Percentiles rank a stretch among this genome's conserved stretches.
Conservation (phyloP, 2,797 vertebrate species). For the Paedocypris micromegethes region DNA sequence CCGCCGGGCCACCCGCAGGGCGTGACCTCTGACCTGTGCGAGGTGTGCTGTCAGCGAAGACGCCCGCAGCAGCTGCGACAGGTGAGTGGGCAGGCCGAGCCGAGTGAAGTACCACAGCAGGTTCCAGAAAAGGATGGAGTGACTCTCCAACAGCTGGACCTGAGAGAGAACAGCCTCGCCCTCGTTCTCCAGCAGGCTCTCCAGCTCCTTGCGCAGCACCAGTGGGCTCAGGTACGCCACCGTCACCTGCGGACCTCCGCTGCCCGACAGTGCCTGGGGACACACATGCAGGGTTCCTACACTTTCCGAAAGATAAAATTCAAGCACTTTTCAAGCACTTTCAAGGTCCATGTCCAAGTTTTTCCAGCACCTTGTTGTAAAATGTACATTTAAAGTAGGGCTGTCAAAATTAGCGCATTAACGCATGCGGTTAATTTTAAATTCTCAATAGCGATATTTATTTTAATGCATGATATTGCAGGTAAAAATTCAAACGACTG, state of each 20-base stretch:
- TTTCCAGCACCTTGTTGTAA: too few species aligned
- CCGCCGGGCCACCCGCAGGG: too few species aligned
- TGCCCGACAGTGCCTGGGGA: conserved; percentile 48
- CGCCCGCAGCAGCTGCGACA: conserved; percentile 74
- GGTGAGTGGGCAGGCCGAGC: conserved; percentile 76
- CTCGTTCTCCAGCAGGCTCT: conserved; percentile 89
- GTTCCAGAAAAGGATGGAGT: conserved; percentile 96
- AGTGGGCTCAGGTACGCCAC: conserved; percentile 89
- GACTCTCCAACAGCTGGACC: conserved; percentile 78
- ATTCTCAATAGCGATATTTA: too few species aligned
- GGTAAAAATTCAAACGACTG: too few species aligned
- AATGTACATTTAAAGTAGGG: too few species aligned
- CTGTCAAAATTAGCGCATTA: too few species aligned
- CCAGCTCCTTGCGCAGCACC: conserved; percentile 88
- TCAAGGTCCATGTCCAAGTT: too few species aligned
- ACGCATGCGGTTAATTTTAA: too few species aligned
- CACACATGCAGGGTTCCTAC: conserved; percentile 8
- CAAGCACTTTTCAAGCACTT: too few species aligned
- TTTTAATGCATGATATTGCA: too few species aligned
- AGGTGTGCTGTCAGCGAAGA: conserved; percentile 65
- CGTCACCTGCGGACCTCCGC: conserved; percentile 64
- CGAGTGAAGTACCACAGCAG: conserved; percentile 90
- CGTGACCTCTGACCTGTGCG: conserved; percentile 56
- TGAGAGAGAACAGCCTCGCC: conserved; percentile 82
- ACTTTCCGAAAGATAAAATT: too few species aligned